Evolutionary conservation across 2,888 invertebrate species (phyloP), one percentile per base, ranked within the genome.

Genomic region (Cephus pygmeus): DNA sequence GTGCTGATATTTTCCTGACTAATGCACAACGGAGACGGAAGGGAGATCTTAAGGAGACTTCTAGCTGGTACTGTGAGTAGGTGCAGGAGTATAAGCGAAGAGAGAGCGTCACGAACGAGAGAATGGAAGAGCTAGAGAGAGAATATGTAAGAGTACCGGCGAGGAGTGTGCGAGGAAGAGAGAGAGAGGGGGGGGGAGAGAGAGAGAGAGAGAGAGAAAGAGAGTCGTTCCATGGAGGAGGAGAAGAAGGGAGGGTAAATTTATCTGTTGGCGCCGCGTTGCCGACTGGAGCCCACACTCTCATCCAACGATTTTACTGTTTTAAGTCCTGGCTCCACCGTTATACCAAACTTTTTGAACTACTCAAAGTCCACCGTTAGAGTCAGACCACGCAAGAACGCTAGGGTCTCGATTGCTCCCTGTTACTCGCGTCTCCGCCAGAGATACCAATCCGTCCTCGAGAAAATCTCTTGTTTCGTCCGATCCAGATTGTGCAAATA

Each of bases 261-360:
- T 87, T 86, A 86, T 86, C 85, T 83, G 82, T 82, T 84, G 86
- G 85, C 83, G 84, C 85, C 85, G 83, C 79, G 81, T 81, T 85
- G 85, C 83, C 85, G 86, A 69, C 73, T 73, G 79, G 75, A 75
- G 79, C 78, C 75, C 80, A 79, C 79, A 76, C 79, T 75, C 76
- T 77, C 80, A 81, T 83, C 79, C 80, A 77, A 15, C 34, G 74
- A 74, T 74, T 74, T 74, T 74, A 74, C 74, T 74, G 74, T 74
- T 74, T 74, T 34, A 34, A 74, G 34, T 74, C 34, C 74, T 74
- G 74, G 33, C 74, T 33, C 74, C 74, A 30, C 74, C 35, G 74
- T 33, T 74, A 35, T 23, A 36, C 35, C 15, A 74, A 74, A 74
- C 74, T 74, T 74, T 35, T 71, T 71, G 71, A 71, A 71, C 71